Percentiles rank a stretch among this genome's conserved stretches.
Evolutionary conservation across 2,888 invertebrate genomes (phyloP).

Genomic region (Chrysolina oricalcia): DNA sequence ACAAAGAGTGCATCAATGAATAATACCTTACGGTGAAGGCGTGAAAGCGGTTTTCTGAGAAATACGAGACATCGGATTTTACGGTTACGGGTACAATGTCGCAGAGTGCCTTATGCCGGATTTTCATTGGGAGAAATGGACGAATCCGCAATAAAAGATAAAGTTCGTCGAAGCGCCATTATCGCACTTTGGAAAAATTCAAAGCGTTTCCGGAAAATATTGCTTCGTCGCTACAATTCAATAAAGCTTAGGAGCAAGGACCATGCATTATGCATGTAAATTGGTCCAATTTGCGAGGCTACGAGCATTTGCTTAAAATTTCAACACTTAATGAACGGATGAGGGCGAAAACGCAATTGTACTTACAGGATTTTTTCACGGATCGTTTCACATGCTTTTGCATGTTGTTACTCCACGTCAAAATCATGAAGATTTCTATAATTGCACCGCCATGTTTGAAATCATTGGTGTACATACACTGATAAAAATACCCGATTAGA

Average conservation of each 20-base stretch:
- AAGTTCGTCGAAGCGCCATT: slow-evolving; percentile 44
- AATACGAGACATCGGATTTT: slow-evolving; percentile 52
- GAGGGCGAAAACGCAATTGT: not conserved
- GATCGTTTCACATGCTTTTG: too few relatives aligned
- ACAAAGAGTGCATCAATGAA: not conserved
- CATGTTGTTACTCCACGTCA: too few relatives aligned
- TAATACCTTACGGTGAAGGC: slow-evolving; percentile 13
- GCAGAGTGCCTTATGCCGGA: slow-evolving; percentile 33
- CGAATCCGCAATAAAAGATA: slow-evolving; percentile 52
- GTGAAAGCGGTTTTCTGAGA: slow-evolving; percentile 43
- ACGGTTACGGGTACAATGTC: slow-evolving; percentile 39
- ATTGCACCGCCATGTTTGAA: too few relatives aligned
- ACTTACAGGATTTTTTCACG: not conserved
- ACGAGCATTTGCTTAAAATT: not conserved
- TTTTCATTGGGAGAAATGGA: slow-evolving; percentile 46
- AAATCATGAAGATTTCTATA: too few relatives aligned
- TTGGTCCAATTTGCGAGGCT: slow-evolving; percentile 8
- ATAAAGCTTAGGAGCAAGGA: slow-evolving; percentile 29
- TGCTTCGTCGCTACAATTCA: slow-evolving; percentile 21
- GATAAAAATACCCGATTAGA: too few relatives aligned
- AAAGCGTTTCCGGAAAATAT: slow-evolving; percentile 33
- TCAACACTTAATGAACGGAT: not conserved
- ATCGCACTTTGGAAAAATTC: slow-evolving; percentile 47
- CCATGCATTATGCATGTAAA: slow-evolving; percentile 38
- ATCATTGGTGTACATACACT: too few relatives aligned